A percentile compares a stretch with the other conserved stretches of the same genome.
phyloP scores from a whole-genome alignment of 35 echinoderm and acorn worm species.

The Strongylocentrotus purpuratus region DNA sequence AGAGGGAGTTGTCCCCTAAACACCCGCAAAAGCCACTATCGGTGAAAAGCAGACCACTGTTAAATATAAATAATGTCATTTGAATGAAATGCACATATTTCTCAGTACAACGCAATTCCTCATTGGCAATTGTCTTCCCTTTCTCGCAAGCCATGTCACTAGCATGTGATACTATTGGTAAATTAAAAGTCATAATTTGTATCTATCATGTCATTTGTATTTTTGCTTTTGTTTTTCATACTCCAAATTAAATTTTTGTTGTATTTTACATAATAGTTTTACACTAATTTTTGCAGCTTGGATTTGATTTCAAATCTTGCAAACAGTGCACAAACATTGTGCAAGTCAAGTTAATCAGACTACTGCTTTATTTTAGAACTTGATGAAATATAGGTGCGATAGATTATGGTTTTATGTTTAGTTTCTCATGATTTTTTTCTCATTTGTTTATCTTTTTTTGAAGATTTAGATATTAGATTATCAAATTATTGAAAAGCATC shows the following conservation, averaged over 20 bases:
- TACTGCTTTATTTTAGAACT: background rate
- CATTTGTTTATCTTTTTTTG: too few relatives aligned
- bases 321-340: background rate
- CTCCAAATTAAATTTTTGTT: background rate
- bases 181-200: background rate
- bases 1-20: background rate
- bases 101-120: too few relatives aligned
- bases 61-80: too few relatives aligned
- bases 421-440: background rate
- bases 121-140: background rate
- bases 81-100: too few relatives aligned
- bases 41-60: background rate
- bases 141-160: background rate
- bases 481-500: background rate
- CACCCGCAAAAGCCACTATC: background rate
- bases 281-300: background rate
- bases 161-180: background rate
- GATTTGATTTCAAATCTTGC: background rate
- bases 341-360: background rate
- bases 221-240: background rate
- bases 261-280: background rate
- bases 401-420: background rate
- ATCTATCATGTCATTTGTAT: background rate
- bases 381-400: background rate
- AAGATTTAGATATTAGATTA: background rate